Base-by-base conservation (phyloP, 1,140 invertebrate species). In the Metaphire vulgaris region DNA sequence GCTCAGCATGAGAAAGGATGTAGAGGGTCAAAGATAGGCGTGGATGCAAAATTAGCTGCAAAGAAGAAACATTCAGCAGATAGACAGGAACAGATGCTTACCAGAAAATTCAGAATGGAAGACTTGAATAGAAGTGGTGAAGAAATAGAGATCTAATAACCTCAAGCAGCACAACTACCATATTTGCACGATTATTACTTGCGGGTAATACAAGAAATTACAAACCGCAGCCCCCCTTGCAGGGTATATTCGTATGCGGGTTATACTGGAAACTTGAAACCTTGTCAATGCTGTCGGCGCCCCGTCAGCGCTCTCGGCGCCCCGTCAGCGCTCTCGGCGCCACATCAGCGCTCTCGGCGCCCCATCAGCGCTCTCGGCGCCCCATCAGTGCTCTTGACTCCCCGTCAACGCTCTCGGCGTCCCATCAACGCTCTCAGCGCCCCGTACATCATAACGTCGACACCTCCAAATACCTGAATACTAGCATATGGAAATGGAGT, bases 31-130 rank as follows among this genome's bases (percentile, higher is more conserved):
- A 70, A 29, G 69, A 30, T 29, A 70, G 69, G 69, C 31, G 69
- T 70, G 69, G 69, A 70, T 70, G 69, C 69, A 70, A 70, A 70
- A 70, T 70, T 70, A 70, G 31, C 69, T 70, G 69, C 69, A 70
- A 70, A 70, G 69, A 30, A 70, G 69, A 70, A 70, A 70, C 2
- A 1, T 29, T 70, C 69, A 70, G 2, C 69, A 70, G 69, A 70
- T 1, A 70, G 69, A 70, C 69, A 29, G 69, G 69, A 70, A 70
- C 2, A 70, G 69, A 70, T 70, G 69, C 69, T 70, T 70, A 30
- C 32, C 69, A 70, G 69, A 70, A 70, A 70, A 70, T 30, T 1
- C 32, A 70, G 2, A 70, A 70, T 70, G 69, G 69, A 70, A 70
- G 69, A 29, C 28, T 70, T 70, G 21, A 70, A 69, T 1, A 70